phyloP scores from a whole-genome alignment of 2,797 vertebrate genomes.

The Leptatherina wallacei region DNA sequence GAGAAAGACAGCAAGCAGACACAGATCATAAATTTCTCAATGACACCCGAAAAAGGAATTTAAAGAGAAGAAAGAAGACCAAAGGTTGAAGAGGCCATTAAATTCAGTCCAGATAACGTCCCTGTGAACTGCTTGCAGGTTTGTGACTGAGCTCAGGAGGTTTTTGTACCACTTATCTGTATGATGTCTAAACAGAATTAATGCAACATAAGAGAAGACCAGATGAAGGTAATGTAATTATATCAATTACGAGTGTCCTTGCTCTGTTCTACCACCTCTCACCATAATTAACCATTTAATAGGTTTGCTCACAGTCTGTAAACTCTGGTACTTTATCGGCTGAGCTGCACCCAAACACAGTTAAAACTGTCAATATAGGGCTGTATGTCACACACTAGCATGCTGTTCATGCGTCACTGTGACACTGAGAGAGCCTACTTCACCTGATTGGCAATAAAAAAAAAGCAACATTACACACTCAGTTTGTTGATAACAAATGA shows the following conservation, averaged over 20 bases:
- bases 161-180: background rate
- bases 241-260: background rate
- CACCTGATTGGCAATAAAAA: background rate
- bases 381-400: background rate
- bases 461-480: too few relatives aligned
- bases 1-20: conserved; percentile 19
- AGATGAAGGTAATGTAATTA: background rate
- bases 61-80: conserved; percentile 44
- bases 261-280: conserved; percentile 6
- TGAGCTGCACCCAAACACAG: background rate
- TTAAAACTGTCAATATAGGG: background rate
- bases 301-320: background rate
- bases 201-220: background rate
- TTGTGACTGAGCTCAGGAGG: background rate
- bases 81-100: conserved; percentile 61
- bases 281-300: conserved; percentile 10
- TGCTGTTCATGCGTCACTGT: conserved; percentile 4
- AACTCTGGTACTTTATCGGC: too few relatives aligned
- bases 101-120: conserved; percentile 41
- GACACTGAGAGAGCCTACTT: background rate
- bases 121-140: background rate
- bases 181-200: background rate
- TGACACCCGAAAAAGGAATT: background rate
- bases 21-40: conserved; percentile 25
- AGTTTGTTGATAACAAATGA: too few relatives aligned